phyloP scores from a whole-genome alignment of 2,113 vertebrate species.

The Mirounga angustirostris region DNA sequence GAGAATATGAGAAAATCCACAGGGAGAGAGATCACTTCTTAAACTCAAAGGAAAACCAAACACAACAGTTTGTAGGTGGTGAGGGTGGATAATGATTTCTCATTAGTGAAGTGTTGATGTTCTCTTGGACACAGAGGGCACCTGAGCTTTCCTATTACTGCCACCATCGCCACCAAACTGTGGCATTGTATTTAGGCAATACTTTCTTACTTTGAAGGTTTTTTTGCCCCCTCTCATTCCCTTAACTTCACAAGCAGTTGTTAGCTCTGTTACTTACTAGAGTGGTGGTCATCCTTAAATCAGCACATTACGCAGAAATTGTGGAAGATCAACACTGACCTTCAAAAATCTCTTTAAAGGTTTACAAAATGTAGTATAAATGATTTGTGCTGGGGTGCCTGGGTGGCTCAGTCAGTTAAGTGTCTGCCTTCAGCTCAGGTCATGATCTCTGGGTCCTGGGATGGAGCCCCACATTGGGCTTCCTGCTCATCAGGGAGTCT shows the following conservation, averaged over 20 bases:
- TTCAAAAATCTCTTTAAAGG: background rate
- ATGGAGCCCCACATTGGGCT: too few relatives aligned
- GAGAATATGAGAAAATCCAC: background rate
- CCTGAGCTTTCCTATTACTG: background rate
- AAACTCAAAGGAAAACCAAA: background rate
- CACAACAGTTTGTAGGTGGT: background rate
- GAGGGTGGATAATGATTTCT: background rate
- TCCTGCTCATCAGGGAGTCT: too few relatives aligned
- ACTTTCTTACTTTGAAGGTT: background rate
- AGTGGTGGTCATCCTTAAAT: background rate
- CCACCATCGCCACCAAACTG: background rate
- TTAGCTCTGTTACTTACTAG: background rate
- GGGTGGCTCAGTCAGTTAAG: too few relatives aligned
- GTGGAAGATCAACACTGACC: background rate
- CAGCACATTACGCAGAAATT: background rate
- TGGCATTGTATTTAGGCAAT: background rate
- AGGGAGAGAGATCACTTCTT: background rate
- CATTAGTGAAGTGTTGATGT: background rate
- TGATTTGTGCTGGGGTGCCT: background rate
- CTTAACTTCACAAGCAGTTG: background rate
- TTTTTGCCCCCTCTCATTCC: background rate
- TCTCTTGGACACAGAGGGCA: background rate
- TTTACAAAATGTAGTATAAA: slow-evolving; percentile 8
- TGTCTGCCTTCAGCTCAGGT: too few relatives aligned
- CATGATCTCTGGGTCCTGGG: too few relatives aligned